Evolutionary conservation across 2,888 invertebrate species (phyloP).

Genomic region (Acanthacorydalis orientalis): DNA sequence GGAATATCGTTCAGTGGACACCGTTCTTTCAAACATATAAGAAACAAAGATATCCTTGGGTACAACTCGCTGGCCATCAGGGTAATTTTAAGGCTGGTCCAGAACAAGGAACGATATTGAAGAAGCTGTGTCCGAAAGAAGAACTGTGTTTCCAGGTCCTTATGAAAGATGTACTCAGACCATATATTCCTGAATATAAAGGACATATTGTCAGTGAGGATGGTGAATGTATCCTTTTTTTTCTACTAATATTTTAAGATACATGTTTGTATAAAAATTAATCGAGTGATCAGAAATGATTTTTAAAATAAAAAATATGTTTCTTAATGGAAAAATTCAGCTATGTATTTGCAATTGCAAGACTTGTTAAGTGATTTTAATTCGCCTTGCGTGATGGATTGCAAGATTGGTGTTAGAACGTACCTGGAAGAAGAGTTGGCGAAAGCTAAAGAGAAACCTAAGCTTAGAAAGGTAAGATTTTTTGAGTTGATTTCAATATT

Average conservation of each 20-base stretch:
- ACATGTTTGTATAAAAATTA: neutral
- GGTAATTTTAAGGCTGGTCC: constrained; percentile 90
- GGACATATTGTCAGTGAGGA: constrained; percentile 69
- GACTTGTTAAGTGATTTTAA: constrained; percentile 82
- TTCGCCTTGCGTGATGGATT: constrained; percentile 92
- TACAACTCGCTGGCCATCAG: constrained; percentile 89
- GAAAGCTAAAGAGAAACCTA: constrained; percentile 89
- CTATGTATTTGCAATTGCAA: constrained; percentile 75
- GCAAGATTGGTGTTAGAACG: constrained; percentile 87
- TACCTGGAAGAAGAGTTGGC: constrained; percentile 89
- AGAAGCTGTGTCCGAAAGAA: constrained; percentile 81
- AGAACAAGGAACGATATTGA: constrained; percentile 84
- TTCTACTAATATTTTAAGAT: neutral
- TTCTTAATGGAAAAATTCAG: constrained; percentile 17
- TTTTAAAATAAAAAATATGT: neutral
- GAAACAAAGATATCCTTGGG: constrained; percentile 91
- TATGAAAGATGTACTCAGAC: constrained; percentile 76
- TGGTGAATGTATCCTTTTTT: constrained; percentile 52
- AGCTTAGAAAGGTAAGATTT: constrained; percentile 56
- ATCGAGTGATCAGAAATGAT: neutral
- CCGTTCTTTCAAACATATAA: constrained; percentile 95
- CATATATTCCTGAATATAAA: constrained; percentile 86
- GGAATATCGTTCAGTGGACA: constrained; percentile 91
- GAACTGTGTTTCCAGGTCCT: constrained; percentile 73
- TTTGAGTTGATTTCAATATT: neutral